These are phyloP conservation scores for Chironex yamaguchii DNA, from an alignment of 30 jellyfish, hydroid and myxozoan species.

Conservation along the genomic window DNA sequence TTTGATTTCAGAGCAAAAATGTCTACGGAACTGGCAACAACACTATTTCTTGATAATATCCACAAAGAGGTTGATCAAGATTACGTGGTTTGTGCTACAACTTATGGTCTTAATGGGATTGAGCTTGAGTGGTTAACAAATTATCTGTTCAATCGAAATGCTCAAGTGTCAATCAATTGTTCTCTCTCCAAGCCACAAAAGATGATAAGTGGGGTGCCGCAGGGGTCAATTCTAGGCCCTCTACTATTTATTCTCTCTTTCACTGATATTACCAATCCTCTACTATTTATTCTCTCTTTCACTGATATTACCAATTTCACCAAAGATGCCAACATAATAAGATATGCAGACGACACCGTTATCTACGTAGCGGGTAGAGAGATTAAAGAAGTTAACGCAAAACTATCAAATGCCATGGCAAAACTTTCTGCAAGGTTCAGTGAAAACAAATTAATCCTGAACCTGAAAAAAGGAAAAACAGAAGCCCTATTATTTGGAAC, in stretches of 20 bases:
- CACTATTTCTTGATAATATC: conserved; percentile 70
- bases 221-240: too few species aligned
- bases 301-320: too few species aligned
- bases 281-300: too few species aligned
- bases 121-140: conserved; percentile 75
- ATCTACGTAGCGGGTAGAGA: conserved; percentile 31
- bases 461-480: conserved; percentile 58
- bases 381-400: conserved; percentile 2
- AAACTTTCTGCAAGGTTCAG: conserved; percentile 22
- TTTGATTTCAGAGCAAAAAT: conserved; percentile 61
- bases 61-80: conserved; percentile 73
- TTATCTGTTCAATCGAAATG: conserved; percentile 69
- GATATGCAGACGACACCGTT: conserved; percentile 28
- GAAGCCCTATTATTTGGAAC: conserved; percentile 62
- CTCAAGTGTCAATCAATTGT: too few species aligned
- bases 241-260: too few species aligned
- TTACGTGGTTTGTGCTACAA: conserved; percentile 69
- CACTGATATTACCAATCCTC: too few species aligned
- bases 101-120: conserved; percentile 45
- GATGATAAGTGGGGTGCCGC: too few species aligned
- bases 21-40: conserved; percentile 77
- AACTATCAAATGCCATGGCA: conserved; percentile 28
- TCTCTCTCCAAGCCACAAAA: too few species aligned
- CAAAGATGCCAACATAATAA: too few species aligned
- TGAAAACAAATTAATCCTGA: conserved; percentile 40